Evolutionary conservation across 2,113 vertebrate species (phyloP), one percentile per base, ranked within the genome.

Genomic region (Phalacrocorax carbo): DNA sequence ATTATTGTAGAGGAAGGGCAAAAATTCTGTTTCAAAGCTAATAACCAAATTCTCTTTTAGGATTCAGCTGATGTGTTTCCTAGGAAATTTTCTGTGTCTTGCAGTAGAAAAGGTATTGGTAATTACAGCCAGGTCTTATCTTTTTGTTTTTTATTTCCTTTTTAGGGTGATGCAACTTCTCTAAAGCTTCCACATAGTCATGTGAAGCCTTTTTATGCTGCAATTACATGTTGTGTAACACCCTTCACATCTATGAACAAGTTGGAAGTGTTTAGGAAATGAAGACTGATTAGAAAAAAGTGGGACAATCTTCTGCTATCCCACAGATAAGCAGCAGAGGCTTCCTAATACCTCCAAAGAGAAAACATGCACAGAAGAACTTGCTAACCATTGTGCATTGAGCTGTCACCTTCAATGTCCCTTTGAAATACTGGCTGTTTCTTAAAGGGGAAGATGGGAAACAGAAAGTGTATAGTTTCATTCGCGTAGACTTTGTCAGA

Each of bases 381-480:
- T 97, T 96, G 97, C 97, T 98, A 97, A 98, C 85, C 87, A 87
- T 91, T 93, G 97, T 95, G 95, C 90, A 95, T n/a, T 94, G 96
- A 98, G 97, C 98, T 98, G 98, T 98, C 98, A 98, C 97, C 97
- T 98, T 93, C 94, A 77, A 98, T 98, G 98, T 97, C 96, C 97
- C 97, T 98, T 97, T 51, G 95, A 96, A 96, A 93, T 18, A 5
- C 94, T 87, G 51, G 72, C 95, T 97, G 92, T 97, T 96, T 94
- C 96, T 98, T 98, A 98, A 98, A 98, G 98, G 98, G 97, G 97
- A 97, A 96, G 98, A 98, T 98, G 95, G 98, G 97, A 98, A 99
- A 98, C 98, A 99, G 98, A 99, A 98, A 99, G 98, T 98, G 98
- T 98, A 98, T 98, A 98, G 97, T 98, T 98, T 98, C 98, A 98